Percentiles rank a stretch among this genome's conserved stretches.
Evolutionary conservation across 2,113 vertebrate genomes (phyloP).

Genomic region (Leucoraja erinaceus): DNA sequence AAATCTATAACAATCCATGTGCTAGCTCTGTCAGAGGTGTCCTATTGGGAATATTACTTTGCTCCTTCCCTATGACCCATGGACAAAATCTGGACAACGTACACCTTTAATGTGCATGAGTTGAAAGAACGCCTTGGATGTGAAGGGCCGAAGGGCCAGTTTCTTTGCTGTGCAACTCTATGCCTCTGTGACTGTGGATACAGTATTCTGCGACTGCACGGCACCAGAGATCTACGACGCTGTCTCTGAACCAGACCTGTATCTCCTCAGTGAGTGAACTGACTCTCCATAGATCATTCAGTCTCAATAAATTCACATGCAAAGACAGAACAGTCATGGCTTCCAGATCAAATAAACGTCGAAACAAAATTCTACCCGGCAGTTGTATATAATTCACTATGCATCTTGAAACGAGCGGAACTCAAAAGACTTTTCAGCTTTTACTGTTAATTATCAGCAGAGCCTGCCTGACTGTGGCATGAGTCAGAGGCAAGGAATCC

Average conservation of each 20-base stretch:
- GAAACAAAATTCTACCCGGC: background rate
- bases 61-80: too few species aligned
- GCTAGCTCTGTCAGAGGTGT: too few species aligned
- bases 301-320: background rate
- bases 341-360: background rate
- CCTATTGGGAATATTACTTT: too few species aligned
- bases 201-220: too few species aligned
- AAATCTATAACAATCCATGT: too few species aligned
- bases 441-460: background rate
- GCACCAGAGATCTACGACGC: too few species aligned
- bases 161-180: too few species aligned
- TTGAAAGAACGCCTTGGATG: too few species aligned
- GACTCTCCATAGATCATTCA: background rate
- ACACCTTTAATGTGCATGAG: too few species aligned
- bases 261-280: background rate
- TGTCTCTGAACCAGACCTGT: background rate
- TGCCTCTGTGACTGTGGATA: too few species aligned
- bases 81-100: too few species aligned
- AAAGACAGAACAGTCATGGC: background rate
- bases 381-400: background rate
- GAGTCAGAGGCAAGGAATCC: background rate
- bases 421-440: background rate
- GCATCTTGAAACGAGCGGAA: background rate
- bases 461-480: background rate
- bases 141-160: too few species aligned